Percentiles rank a stretch among this genome's conserved stretches.
Evolutionary conservation across 1,140 invertebrate species (phyloP).

Genomic region (Magallana ariakensis): DNA sequence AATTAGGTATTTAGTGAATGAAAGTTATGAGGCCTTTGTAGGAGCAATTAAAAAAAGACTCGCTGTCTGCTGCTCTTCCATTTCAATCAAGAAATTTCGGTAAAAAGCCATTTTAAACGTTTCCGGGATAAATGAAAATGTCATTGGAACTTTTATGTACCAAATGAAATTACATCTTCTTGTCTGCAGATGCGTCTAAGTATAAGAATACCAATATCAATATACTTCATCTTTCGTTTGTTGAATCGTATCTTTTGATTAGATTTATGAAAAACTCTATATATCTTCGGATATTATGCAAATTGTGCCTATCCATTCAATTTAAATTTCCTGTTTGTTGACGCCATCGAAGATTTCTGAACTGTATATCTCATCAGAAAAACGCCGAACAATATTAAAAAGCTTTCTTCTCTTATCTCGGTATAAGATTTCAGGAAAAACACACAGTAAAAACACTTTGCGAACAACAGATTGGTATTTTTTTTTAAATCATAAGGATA

Average conservation of each 20-base stretch:
- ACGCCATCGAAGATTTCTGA: not conserved
- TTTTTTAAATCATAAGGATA: no score
- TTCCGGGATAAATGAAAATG: not conserved
- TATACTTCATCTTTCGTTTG: not conserved
- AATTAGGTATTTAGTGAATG: constrained; percentile 9
- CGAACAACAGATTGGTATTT: no score
- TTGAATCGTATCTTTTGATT: not conserved
- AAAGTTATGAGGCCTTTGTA: not conserved
- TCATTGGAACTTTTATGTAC: not conserved
- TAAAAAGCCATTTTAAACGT: not conserved
- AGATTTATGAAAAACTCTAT: not conserved
- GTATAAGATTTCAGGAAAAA: no score
- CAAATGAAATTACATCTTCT: not conserved
- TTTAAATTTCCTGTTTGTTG: not conserved
- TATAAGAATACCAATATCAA: not conserved
- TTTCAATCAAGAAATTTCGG: constrained; percentile 8
- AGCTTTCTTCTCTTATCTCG: no score
- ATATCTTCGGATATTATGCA: not conserved
- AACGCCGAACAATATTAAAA: no score
- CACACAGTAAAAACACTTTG: no score
- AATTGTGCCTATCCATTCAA: not conserved
- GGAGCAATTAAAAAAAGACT: not conserved
- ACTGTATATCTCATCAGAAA: no score
- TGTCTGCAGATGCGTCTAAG: not conserved
- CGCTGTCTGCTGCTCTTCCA: not conserved